Evolutionary conservation across 2,113 vertebrate genomes (phyloP).

Genomic region (Leuciscus idus): DNA sequence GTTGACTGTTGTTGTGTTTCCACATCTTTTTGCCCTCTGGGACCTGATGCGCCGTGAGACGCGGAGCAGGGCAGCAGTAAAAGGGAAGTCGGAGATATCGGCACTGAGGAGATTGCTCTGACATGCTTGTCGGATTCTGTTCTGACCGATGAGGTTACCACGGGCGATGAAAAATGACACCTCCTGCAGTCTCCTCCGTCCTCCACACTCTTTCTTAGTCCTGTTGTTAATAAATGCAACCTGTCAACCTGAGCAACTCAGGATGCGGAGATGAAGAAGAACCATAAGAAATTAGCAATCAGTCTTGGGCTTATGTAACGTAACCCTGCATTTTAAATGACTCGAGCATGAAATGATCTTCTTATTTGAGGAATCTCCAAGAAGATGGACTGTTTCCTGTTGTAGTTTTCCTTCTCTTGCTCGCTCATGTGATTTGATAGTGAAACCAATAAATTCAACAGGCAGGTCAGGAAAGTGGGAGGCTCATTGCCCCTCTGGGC

Average conservation of each 20-base stretch:
- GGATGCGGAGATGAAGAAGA: conserved; percentile 36
- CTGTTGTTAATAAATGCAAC: conserved; percentile 35
- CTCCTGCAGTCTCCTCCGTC: conserved; percentile 3
- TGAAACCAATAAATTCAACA: background rate
- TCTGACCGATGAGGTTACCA: conserved; percentile 42
- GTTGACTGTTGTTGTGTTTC: conserved; percentile 36
- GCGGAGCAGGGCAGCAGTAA: conserved; percentile 23
- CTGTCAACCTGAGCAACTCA: conserved; percentile 39
- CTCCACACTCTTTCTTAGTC: conserved; percentile 21
- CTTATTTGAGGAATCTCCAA: background rate
- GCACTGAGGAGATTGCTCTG: conserved; percentile 51
- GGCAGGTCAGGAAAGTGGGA: conserved; percentile 21
- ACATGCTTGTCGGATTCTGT: conserved; percentile 58
- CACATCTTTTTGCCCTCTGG: conserved; percentile 43
- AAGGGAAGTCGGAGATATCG: conserved; percentile 49
- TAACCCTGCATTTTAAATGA: conserved; percentile 6
- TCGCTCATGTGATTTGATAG: conserved; percentile 9
- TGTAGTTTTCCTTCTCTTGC: background rate
- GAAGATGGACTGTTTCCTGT: conserved; percentile 20
- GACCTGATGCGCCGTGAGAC: conserved; percentile 31
- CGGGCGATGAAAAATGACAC: conserved; percentile 49
- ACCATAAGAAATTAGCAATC: conserved; percentile 19
- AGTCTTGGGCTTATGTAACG: background rate
- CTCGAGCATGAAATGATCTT: conserved; percentile 2
- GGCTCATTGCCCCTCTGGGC: background rate